A percentile compares a stretch with the other conserved stretches of the same genome.
Conservation (phyloP, 2,797 vertebrate genomes). For the Jordanella pulchra region DNA sequence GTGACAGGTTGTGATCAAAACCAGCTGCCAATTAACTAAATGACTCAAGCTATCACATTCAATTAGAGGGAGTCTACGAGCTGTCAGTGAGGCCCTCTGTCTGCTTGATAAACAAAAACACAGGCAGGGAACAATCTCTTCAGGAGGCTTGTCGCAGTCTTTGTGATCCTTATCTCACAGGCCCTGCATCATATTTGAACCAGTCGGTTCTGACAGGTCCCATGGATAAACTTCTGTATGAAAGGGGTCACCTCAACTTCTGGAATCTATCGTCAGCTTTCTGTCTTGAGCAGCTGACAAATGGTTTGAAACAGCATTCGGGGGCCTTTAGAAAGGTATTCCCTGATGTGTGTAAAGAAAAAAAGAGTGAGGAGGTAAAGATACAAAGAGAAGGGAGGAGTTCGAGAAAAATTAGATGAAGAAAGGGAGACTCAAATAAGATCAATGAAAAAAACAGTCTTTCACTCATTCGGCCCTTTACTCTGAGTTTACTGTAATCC, state of each 20-base stretch:
- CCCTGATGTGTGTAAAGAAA: constrained; percentile 41
- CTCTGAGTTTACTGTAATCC: constrained; percentile 73
- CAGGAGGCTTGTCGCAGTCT: constrained; percentile 68
- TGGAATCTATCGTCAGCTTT: constrained; percentile 74
- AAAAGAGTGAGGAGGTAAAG: constrained; percentile 17
- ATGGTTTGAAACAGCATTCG: constrained; percentile 62
- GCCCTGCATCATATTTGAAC: constrained; percentile 65
- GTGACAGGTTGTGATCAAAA: constrained; percentile 67
- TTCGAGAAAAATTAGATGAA: constrained; percentile 18
- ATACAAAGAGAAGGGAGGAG: constrained; percentile 8
- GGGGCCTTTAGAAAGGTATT: constrained; percentile 52
- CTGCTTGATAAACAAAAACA: constrained; percentile 65
- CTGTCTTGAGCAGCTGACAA: constrained; percentile 72
- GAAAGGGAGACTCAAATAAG: constrained; percentile 44
- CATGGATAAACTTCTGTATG: constrained; percentile 68
- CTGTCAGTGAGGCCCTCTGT: constrained; percentile 64
- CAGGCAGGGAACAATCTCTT: constrained; percentile 62
- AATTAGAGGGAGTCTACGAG: constrained; percentile 65
- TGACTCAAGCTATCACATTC: constrained; percentile 75
- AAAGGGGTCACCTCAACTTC: constrained; percentile 72
- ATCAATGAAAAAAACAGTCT: constrained; percentile 64
- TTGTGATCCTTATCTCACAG: constrained; percentile 76
- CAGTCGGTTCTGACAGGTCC: constrained; percentile 68
- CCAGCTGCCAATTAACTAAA: constrained; percentile 80
- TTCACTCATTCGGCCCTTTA: constrained; percentile 52